Conservation (phyloP, 1,140 invertebrate genomes). For the Aphaenogaster floridana region DNA sequence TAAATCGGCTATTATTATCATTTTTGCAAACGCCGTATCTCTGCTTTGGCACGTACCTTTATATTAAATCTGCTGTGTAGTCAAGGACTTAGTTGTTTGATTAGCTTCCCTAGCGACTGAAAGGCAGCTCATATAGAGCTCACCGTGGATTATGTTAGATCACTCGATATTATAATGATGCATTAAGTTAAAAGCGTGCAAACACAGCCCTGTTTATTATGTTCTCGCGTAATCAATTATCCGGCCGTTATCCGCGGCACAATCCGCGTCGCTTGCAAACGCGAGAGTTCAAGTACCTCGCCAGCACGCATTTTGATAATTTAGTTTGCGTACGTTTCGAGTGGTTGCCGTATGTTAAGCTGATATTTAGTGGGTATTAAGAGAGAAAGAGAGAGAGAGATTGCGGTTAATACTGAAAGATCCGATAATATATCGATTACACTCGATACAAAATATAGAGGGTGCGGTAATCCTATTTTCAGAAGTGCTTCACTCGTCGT, state of each 20-base stretch:
- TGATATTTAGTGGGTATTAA: constrained; percentile 48
- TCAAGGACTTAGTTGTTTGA: background rate
- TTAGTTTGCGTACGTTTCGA: constrained; percentile 20
- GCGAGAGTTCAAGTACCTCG: constrained; percentile 32
- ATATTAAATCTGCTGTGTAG: background rate
- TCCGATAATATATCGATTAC: constrained; percentile 56
- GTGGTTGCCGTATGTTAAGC: constrained; percentile 6
- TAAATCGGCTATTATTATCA: background rate
- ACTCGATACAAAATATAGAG: constrained; percentile 31
- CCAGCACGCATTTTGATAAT: constrained; percentile 28
- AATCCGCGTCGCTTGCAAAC: constrained; percentile 4
- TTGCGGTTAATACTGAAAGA: constrained; percentile 40
- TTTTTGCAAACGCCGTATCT: background rate
- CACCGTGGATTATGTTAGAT: constrained; percentile 20
- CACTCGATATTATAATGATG: constrained; percentile 44
- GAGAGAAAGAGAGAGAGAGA: constrained; percentile 3
- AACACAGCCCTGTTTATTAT: constrained; percentile 7
- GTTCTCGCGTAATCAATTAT: constrained; percentile 48
- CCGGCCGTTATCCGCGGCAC: constrained; percentile 2
- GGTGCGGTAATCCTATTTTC: constrained; percentile 52
- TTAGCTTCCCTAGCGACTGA: background rate
- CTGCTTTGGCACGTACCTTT: background rate
- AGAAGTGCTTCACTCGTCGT: constrained; percentile 48
- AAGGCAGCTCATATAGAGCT: background rate
- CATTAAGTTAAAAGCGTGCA: constrained; percentile 38